Evolutionary conservation across 23 tunicate genomes (phyloP).

Genomic region (Ascidia mentula): DNA sequence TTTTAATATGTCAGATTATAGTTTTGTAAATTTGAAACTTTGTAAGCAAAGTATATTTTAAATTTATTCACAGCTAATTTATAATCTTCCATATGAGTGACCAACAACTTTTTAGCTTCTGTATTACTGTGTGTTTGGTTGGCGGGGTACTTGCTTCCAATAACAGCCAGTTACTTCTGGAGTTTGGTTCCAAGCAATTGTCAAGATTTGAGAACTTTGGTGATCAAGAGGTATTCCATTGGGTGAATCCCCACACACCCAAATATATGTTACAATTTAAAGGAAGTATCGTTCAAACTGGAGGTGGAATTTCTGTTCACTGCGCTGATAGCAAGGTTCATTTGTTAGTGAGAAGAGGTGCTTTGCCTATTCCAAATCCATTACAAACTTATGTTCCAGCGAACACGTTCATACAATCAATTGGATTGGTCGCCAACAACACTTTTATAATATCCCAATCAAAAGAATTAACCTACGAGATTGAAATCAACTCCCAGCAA

Average conservation of each 20-base stretch:
- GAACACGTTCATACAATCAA: slow-evolving; percentile 13
- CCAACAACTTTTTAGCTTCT: no score
- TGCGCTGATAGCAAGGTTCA: slow-evolving; percentile 47
- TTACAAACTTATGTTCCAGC: slow-evolving; percentile 31
- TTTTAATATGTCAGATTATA: no score
- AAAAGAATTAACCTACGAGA: slow-evolving; percentile 1
- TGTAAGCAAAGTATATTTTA: no score
- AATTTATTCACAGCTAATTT: no score
- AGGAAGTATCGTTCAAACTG: slow-evolving; percentile 45
- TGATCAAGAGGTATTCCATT: slow-evolving; percentile 46
- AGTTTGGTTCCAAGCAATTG: slow-evolving; percentile 45
- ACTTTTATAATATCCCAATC: slow-evolving; percentile 21
- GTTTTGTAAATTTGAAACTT: no score
- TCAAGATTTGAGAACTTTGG: slow-evolving; percentile 23
- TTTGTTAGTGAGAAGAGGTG: slow-evolving; percentile 53
- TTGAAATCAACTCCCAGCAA: not conserved
- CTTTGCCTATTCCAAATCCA: slow-evolving; percentile 74
- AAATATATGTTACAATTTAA: slow-evolving; percentile 38
- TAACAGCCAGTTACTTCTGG: slow-evolving; percentile 1
- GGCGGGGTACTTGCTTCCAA: not conserved
- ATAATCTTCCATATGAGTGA: no score
- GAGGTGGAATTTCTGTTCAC: slow-evolving; percentile 34
- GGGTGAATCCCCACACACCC: slow-evolving; percentile 9
- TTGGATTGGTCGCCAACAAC: slow-evolving; percentile 17
- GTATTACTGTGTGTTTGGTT: no score